These are phyloP conservation scores for Icerya purchasi DNA, from an alignment of 2,888 invertebrate genomes.

Conservation along the genomic window DNA sequence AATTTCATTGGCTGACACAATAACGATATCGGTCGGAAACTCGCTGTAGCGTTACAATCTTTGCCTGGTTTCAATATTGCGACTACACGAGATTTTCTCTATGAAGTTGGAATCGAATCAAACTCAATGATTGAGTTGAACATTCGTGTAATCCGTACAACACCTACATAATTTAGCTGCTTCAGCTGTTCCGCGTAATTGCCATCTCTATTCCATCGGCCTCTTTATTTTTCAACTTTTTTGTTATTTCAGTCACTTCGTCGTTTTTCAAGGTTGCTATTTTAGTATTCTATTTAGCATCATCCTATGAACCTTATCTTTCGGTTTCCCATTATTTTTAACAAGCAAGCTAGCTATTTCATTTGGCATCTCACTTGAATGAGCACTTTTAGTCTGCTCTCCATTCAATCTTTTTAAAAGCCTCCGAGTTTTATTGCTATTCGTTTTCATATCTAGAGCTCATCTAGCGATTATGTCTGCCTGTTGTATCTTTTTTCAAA, in stretches of 20 bases:
- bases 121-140: background rate
- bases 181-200: background rate
- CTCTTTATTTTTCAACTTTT: background rate
- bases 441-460: background rate
- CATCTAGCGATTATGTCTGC: background rate
- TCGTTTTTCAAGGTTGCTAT: background rate
- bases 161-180: background rate
- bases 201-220: background rate
- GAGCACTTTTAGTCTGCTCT: background rate
- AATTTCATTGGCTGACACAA: too few species aligned
- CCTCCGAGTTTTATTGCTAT: too few species aligned
- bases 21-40: background rate
- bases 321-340: background rate
- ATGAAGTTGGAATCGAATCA: background rate
- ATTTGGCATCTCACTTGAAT: background rate
- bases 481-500: background rate
- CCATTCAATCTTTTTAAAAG: background rate
- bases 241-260: background rate
- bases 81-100: background rate
- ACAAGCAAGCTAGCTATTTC: background rate
- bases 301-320: background rate
- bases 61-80: background rate
- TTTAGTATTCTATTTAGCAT: background rate
- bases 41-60: background rate
- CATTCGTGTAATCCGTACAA: background rate